Evolutionary conservation across 1,140 invertebrate species (phyloP).

Genomic region (Epicauta chinensis): DNA sequence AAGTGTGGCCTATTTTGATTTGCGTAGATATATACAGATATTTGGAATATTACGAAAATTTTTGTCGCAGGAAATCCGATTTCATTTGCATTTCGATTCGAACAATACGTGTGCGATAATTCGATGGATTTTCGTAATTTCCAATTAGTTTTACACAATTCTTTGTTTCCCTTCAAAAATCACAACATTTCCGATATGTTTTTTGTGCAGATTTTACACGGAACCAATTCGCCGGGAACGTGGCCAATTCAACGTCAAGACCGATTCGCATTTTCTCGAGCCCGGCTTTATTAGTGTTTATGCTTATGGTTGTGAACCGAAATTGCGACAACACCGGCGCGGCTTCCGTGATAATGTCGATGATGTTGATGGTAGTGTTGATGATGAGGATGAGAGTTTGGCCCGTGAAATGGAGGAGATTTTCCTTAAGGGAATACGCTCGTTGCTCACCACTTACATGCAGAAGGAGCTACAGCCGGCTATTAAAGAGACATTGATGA

Average conservation of each 20-base stretch:
- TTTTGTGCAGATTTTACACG: constrained; percentile 42
- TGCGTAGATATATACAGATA: too few species aligned
- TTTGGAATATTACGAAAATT: too few species aligned
- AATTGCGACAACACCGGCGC: constrained; percentile 41
- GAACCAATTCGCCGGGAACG: constrained; percentile 48
- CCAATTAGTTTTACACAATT: background rate
- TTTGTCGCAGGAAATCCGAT: too few species aligned
- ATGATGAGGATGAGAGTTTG: constrained; percentile 55
- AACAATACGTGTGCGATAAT: background rate
- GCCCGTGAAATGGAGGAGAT: constrained; percentile 76
- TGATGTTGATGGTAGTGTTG: constrained; percentile 45
- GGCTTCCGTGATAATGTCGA: constrained; percentile 36
- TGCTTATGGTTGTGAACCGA: constrained; percentile 66
- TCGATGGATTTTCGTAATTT: too few species aligned
- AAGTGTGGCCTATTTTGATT: too few species aligned
- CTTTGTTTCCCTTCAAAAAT: too few species aligned
- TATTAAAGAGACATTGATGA: constrained; percentile 76
- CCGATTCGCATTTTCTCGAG: constrained; percentile 74
- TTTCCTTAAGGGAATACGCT: constrained; percentile 62
- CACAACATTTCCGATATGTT: too few species aligned
- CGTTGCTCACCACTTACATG: constrained; percentile 74
- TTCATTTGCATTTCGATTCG: background rate
- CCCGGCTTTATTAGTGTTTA: constrained; percentile 77
- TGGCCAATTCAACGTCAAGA: constrained; percentile 67
- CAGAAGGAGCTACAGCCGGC: constrained; percentile 74